A percentile compares a stretch with the other conserved stretches of the same genome.
These are phyloP conservation scores for Torymus auratus DNA, from an alignment of 2,888 invertebrate genomes.

Conservation along the genomic window DNA sequence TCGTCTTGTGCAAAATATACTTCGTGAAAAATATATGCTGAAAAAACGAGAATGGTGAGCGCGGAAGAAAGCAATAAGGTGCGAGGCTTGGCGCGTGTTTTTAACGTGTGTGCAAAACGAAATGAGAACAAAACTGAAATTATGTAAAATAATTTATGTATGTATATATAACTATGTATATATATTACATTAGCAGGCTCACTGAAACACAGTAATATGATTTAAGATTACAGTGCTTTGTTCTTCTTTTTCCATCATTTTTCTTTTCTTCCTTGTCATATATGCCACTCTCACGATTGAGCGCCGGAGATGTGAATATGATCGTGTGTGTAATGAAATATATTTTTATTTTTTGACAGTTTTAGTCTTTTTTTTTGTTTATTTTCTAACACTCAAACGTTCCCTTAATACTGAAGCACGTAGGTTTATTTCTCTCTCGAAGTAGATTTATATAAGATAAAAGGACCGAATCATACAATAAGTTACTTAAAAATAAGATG, in stretches of 20 bases:
- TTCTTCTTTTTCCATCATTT: conserved; percentile 26
- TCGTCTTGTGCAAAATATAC: conserved; percentile 11
- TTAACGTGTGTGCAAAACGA: conserved; percentile 47
- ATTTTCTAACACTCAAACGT: conserved; percentile 42
- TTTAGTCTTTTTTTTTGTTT: conserved; percentile 32
- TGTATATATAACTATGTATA: conserved; percentile 65
- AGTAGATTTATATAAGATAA: conserved; percentile 19
- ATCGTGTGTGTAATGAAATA: background rate
- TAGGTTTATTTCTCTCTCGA: conserved; percentile 31
- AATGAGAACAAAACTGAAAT: conserved; percentile 66
- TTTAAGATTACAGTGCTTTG: conserved; percentile 52
- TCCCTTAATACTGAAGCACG: conserved; percentile 57
- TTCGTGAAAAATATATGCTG: conserved; percentile 13
- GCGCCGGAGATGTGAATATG: conserved; percentile 33
- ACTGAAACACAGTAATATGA: conserved; percentile 54
- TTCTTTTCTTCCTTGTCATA: conserved; percentile 5
- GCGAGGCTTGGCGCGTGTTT: conserved; percentile 20
- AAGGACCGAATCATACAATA: conserved; percentile 43
- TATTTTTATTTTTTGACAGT: conserved; percentile 44
- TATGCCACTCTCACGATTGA: conserved; percentile 2
- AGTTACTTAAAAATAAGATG: conserved; percentile 46
- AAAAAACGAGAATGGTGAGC: no score
- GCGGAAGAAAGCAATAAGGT: conserved; percentile 25
- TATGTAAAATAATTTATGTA: conserved; percentile 73
- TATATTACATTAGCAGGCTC: conserved; percentile 69